Percentiles rank a stretch among this genome's conserved stretches.
These are phyloP conservation scores for Colius striatus DNA, from an alignment of 2,113 vertebrate species.

Conservation along the genomic window DNA sequence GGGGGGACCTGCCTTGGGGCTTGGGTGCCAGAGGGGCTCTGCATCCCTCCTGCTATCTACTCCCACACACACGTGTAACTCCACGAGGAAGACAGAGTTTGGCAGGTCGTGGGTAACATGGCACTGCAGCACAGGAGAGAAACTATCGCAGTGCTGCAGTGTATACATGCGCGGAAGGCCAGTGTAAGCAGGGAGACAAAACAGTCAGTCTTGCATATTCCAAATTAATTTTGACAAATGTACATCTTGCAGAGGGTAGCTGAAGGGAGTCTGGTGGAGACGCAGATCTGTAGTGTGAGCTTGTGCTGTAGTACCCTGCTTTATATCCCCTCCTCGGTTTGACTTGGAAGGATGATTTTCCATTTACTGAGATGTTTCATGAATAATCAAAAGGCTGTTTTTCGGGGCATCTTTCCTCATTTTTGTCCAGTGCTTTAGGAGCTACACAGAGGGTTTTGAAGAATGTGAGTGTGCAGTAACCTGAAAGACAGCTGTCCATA, in stretches of 20 bases:
- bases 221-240: conserved; percentile 50
- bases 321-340: not conserved
- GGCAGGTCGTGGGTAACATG: conserved; percentile 48
- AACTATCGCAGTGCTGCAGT: conserved; percentile 18
- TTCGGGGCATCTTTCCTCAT: not conserved
- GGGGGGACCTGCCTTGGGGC: not conserved
- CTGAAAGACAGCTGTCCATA: not conserved
- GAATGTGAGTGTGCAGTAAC: not conserved
- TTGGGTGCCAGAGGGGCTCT: not conserved
- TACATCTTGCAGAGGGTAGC: conserved; percentile 23
- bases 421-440: conserved; percentile 18
- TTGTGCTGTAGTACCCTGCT: not conserved
- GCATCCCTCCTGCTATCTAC: not conserved
- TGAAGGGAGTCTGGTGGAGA: not conserved
- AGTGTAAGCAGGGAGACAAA: conserved; percentile 5
- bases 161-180: not conserved
- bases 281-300: not conserved
- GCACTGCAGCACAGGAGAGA: conserved; percentile 21
- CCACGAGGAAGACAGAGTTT: conserved; percentile 40
- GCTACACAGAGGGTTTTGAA: not conserved
- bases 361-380: conserved; percentile 1
- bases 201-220: not conserved
- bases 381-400: not conserved
- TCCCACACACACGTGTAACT: conserved; percentile 26
- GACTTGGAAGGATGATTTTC: conserved; percentile 7